A percentile compares a stretch with the other conserved stretches of the same genome.
Conservation (phyloP, 2,113 vertebrate species). For the Entelurus aequoreus region DNA sequence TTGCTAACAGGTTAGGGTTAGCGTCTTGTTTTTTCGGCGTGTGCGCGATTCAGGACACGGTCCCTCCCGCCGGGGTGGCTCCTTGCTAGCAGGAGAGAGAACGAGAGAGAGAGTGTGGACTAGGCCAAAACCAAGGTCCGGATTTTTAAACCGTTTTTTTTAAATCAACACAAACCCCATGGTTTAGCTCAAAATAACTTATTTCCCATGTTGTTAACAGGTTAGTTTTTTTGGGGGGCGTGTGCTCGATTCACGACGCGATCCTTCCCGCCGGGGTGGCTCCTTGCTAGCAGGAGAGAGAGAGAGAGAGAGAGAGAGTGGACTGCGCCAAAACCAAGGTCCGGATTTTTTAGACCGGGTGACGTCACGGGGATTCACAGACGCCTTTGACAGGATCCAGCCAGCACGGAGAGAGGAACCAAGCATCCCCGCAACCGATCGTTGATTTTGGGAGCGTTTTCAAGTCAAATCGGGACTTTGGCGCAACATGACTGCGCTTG, state of each 20-base stretch:
- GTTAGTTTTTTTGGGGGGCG: not conserved
- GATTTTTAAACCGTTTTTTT: conserved; percentile 37
- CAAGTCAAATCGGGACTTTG: not conserved
- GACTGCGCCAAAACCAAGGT: conserved; percentile 74
- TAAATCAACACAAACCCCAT: not conserved
- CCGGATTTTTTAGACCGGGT: conserved; percentile 54
- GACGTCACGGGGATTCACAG: conserved; percentile 71
- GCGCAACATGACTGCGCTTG: conserved; percentile 1
- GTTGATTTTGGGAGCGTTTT: not conserved
- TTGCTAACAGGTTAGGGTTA: not conserved
- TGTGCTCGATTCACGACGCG: conserved; percentile 49
- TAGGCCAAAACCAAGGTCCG: conserved; percentile 72
- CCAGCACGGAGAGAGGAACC: conserved; percentile 16
- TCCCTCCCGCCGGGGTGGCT: conserved; percentile 61
- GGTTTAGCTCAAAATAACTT: not conserved
- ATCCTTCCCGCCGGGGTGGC: conserved; percentile 64
- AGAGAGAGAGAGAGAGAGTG: not conserved
- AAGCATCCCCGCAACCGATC: not conserved
- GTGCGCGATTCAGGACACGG: conserved; percentile 54
- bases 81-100: conserved; percentile 22
- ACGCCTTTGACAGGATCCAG: conserved; percentile 53
- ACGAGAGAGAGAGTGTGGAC: conserved; percentile 28
- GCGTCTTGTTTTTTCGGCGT: not conserved
- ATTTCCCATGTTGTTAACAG: not conserved
- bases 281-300: conserved; percentile 22